phyloP scores from a whole-genome alignment of 2,888 invertebrate genomes.

The Dorcus parallelipipedus region DNA sequence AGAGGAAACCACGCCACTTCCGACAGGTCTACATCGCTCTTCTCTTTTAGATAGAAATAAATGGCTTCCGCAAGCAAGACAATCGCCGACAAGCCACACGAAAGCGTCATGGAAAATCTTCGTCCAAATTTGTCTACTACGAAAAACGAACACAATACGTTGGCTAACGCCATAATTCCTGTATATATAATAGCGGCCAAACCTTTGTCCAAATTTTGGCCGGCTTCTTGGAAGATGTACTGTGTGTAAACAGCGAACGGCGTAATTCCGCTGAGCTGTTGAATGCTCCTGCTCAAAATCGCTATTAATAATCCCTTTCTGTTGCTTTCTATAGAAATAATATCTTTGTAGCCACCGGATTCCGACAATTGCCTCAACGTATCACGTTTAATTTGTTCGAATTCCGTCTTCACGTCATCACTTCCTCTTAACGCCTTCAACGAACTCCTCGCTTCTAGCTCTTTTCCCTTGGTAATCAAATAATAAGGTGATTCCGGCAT shows the following conservation, averaged over 20 bases:
- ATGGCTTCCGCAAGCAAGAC: constrained; percentile 25
- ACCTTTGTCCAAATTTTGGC: constrained; percentile 34
- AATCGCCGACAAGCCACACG: constrained; percentile 22
- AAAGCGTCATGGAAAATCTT: constrained; percentile 27
- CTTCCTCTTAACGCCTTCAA: constrained; percentile 31
- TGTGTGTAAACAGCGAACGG: constrained; percentile 37
- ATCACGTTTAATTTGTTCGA: constrained; percentile 30
- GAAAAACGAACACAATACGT: constrained; percentile 18
- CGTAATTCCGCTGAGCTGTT: constrained; percentile 36
- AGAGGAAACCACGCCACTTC: constrained; percentile 35
- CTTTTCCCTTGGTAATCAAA: constrained; percentile 31
- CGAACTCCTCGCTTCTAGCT: constrained; percentile 31
- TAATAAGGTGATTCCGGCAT: constrained; percentile 58
- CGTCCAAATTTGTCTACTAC: constrained; percentile 31
- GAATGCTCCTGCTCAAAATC: constrained; percentile 29
- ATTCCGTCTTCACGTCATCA: constrained; percentile 31
- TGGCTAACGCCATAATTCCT: constrained; percentile 13
- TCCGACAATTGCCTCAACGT: constrained; percentile 38
- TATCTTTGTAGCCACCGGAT: constrained; percentile 32
- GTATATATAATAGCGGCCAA: constrained; percentile 36
- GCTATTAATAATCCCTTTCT: constrained; percentile 34
- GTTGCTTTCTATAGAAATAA: constrained; percentile 34
- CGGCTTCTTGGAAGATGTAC: constrained; percentile 39
- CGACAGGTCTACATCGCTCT: constrained; percentile 19
- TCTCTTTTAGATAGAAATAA: constrained; percentile 31